Evolutionary conservation across 1,140 invertebrate species (phyloP).

Genomic region (Vanessa tameamea): DNA sequence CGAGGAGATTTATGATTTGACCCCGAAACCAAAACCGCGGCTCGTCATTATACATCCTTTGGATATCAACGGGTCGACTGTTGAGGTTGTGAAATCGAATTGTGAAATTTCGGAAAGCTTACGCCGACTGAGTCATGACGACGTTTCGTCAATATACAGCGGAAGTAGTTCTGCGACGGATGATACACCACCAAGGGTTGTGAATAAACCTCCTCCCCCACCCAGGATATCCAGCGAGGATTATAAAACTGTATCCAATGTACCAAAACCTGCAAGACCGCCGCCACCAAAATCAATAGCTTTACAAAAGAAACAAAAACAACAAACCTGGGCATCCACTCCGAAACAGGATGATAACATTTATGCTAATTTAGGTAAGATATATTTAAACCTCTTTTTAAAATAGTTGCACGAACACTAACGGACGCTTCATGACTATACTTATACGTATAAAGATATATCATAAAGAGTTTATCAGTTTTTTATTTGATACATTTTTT

Average conservation of each 20-base stretch:
- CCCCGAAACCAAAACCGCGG: conserved; percentile 83
- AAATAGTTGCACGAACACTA: too few relatives aligned
- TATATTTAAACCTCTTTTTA: not conserved
- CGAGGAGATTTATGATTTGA: conserved; percentile 82
- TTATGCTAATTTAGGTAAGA: conserved; percentile 89
- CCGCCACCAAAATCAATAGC: conserved; percentile 86
- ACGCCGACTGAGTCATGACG: conserved; percentile 74
- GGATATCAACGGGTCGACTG: conserved; percentile 89
- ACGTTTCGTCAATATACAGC: conserved; percentile 78
- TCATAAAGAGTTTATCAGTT: not conserved
- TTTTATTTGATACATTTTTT: not conserved
- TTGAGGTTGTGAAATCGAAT: conserved; percentile 87
- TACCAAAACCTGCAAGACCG: conserved; percentile 83
- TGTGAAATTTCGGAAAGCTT: conserved; percentile 71
- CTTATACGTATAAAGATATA: not conserved
- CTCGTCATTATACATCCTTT: conserved; percentile 93
- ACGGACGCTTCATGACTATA: too few relatives aligned
- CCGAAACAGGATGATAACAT: conserved; percentile 83
- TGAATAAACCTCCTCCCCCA: conserved; percentile 79
- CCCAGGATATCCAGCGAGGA: conserved; percentile 79
- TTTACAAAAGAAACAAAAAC: conserved; percentile 83
- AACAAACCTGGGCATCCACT: conserved; percentile 71
- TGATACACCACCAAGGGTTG: conserved; percentile 62
- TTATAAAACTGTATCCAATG: conserved; percentile 78
- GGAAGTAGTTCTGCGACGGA: conserved; percentile 76